Base-by-base conservation (phyloP, 2,113 vertebrate species). In the Leucopsar rothschildi region DNA sequence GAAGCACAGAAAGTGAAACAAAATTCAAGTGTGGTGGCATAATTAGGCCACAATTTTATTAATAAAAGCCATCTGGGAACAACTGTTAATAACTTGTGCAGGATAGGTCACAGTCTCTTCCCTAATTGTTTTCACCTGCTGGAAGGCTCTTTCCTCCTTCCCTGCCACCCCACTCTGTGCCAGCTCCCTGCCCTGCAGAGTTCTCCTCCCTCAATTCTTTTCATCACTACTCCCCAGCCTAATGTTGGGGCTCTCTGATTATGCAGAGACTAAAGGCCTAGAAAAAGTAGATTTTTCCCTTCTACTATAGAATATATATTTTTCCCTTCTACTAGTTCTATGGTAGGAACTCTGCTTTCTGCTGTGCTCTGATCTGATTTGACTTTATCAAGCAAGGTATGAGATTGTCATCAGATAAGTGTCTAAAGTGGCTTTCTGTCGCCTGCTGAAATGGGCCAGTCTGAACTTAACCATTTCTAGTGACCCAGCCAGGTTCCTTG, bases 31-130 rank as follows among this genome's bases (percentile, higher is more conserved):
- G 23, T 78, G 21, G 31, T 82, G n/a, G 44, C 53, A 60, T 92
- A 97, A 97, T 89, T 96, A 95, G 96, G 95, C 45, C 94, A 87
- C 37, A 86, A 86, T 93, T 87, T 95, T 86, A 95, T 95, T 95
- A 95, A 92, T 65, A 93, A 86, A 81, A 79, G 27, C 55, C 92
- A 57, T 11, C 40, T 65, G 95, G 94, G 96, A 94, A 45, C 2
- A 12, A 40, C 61, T 55, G 50, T 71, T 96, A 96, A 93, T 97
- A 95, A 68, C 60, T 91, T 95, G 12, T 60, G 22, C 40, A 71
- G 72, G 65, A 86, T 77, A 86, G 86, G 95, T 94, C 86, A 94
- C 31, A 75, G 65, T 45, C 28, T 88, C 57, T 84, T 91, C 60
- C 37, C 28, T 91, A 88, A 91, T 81, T 82, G 73, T 94, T 91